Percentiles rank a stretch among this genome's conserved stretches.
phyloP scores from a whole-genome alignment of 1,140 invertebrate genomes.

The Drosophila nikananu region DNA sequence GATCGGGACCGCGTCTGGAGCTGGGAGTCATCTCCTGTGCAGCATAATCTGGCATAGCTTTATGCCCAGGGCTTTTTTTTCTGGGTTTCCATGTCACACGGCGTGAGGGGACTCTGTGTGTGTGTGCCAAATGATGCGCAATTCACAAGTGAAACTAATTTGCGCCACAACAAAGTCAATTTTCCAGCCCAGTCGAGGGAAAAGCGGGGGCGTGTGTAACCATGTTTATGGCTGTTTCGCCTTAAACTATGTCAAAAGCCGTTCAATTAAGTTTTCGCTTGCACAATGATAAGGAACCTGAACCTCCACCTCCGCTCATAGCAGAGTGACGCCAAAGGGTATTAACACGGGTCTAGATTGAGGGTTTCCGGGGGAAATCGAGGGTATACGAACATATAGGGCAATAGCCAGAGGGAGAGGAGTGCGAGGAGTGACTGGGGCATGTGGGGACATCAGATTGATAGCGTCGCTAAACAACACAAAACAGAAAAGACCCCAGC shows the following conservation, averaged over 20 bases:
- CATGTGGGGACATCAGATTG: constrained; percentile 51
- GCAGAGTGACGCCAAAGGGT: constrained; percentile 46
- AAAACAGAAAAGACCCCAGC: constrained; percentile 48
- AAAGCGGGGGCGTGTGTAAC: constrained; percentile 5
- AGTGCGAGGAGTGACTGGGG: background rate
- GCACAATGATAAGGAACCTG: constrained; percentile 69
- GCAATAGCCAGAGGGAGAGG: background rate
- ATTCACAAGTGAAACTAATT: constrained; percentile 80
- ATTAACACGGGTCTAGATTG: constrained; percentile 15
- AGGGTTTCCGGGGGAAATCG: constrained; percentile 10
- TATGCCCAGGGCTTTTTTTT: constrained; percentile 33
- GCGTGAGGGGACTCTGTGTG: constrained; percentile 4
- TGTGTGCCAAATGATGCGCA: constrained; percentile 64
- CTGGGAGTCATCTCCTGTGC: constrained; percentile 29
- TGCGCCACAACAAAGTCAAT: constrained; percentile 48
- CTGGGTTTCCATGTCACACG: constrained; percentile 75
- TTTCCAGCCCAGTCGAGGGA: constrained; percentile 22
- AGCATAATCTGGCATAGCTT: constrained; percentile 49
- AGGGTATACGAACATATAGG: constrained; percentile 8
- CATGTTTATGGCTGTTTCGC: constrained; percentile 47
- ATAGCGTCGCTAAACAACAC: constrained; percentile 57
- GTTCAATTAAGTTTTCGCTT: constrained; percentile 79
- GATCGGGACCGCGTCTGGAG: background rate
- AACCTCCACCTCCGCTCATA: constrained; percentile 43
- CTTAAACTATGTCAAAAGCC: constrained; percentile 77